Evolutionary conservation across 1,140 invertebrate genomes (phyloP).

Genomic region (Tachypleus tridentatus): DNA sequence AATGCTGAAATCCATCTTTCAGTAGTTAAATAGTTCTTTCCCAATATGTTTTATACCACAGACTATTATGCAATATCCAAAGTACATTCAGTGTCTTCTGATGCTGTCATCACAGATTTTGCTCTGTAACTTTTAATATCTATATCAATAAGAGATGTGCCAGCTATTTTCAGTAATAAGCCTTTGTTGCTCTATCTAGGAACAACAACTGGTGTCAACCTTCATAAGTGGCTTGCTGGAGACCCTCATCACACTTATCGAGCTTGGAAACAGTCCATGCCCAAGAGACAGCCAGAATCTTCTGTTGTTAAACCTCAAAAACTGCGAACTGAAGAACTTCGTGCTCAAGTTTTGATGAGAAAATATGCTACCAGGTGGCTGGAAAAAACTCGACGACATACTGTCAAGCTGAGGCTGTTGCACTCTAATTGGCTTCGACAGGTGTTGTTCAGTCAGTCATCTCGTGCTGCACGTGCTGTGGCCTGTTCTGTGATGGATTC

Average conservation of each 20-base stretch:
- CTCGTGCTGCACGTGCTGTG: conserved; percentile 69
- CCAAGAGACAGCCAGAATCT: conserved; percentile 4
- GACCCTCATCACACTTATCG: conserved; percentile 56
- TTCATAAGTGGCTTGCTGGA: conserved; percentile 59
- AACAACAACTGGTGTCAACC: conserved; percentile 55
- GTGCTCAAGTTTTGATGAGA: conserved; percentile 52
- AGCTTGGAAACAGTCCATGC: conserved; percentile 48
- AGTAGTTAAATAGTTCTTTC: too few species aligned
- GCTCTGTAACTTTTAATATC: not conserved
- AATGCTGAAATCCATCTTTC: too few species aligned
- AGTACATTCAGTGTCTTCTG: too few species aligned
- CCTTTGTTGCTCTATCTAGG: conserved; percentile 30
- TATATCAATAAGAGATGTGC: not conserved
- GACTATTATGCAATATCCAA: too few species aligned
- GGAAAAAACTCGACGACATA: conserved; percentile 28
- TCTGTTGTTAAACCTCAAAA: conserved; percentile 16
- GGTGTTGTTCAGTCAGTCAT: conserved; percentile 81
- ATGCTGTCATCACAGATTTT: too few species aligned
- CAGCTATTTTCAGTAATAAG: conserved; percentile 5
- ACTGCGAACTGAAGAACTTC: conserved; percentile 35
- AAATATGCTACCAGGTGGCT: conserved; percentile 54
- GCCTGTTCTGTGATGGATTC: conserved; percentile 78
- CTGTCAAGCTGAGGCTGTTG: conserved; percentile 35
- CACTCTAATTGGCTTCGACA: conserved; percentile 72
- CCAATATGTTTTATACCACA: too few species aligned